phyloP scores from a whole-genome alignment of 2,797 vertebrate species.

The Scyliorhinus canicula region DNA sequence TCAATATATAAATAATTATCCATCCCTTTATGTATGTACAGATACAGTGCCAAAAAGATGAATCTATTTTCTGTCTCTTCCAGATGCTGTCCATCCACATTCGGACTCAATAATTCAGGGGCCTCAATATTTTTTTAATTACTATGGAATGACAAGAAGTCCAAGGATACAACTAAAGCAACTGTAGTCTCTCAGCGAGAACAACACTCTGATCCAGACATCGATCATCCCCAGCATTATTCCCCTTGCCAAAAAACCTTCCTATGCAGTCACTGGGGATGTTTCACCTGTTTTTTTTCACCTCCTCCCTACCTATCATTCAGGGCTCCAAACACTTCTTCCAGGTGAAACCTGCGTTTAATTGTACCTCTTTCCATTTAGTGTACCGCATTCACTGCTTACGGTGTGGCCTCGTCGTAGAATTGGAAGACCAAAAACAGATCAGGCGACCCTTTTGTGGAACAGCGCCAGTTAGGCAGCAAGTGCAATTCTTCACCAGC shows the following conservation, averaged over 20 bases:
- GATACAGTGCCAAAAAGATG: neutral
- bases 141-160: neutral
- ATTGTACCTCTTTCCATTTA: neutral
- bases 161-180: neutral
- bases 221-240: neutral
- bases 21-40: neutral
- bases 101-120: neutral
- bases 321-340: neutral
- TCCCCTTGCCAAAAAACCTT: neutral
- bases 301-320: neutral
- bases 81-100: neutral
- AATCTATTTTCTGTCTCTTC: neutral
- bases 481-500: neutral
- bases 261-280: neutral
- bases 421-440: neutral
- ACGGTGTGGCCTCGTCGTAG: neutral
- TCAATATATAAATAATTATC: neutral
- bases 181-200: neutral
- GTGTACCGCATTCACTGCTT: neutral
- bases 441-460: neutral
- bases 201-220: neutral
- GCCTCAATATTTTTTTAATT: neutral
- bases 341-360: neutral
- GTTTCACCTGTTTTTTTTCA: neutral
- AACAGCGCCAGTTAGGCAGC: neutral